Percentiles rank a stretch among this genome's conserved stretches.
phyloP scores from a whole-genome alignment of 2,797 vertebrate genomes.

The Fringilla coelebs region DNA sequence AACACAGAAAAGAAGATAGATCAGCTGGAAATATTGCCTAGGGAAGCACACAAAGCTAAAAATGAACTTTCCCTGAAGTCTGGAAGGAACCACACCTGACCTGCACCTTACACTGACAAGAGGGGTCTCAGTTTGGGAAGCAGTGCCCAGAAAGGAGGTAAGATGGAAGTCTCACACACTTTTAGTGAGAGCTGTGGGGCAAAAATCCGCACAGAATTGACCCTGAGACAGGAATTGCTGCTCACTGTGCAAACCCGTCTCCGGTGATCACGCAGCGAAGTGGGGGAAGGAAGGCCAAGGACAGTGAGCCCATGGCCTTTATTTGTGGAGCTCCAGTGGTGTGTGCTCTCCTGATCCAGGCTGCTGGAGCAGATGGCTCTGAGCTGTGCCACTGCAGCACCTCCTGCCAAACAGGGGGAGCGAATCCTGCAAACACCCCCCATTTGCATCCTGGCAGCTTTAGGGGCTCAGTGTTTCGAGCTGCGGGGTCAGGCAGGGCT shows the following conservation, averaged over 20 bases:
- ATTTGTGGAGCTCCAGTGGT: neutral
- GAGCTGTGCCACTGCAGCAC: neutral
- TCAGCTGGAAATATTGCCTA: neutral
- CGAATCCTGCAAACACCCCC: neutral
- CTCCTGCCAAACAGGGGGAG: neutral
- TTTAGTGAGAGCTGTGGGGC: neutral
- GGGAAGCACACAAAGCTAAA: neutral
- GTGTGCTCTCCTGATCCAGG: neutral
- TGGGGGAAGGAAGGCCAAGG: neutral
- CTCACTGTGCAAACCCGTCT: neutral
- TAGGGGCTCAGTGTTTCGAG: neutral
- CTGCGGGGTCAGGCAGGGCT: neutral
- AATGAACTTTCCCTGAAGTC: neutral
- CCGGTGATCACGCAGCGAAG: neutral
- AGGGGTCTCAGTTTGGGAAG: neutral
- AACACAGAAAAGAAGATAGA: neutral
- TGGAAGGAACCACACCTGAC: neutral
- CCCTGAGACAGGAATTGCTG: neutral
- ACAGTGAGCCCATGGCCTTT: neutral
- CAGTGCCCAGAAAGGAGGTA: neutral
- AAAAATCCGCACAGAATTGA: neutral
- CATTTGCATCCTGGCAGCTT: neutral
- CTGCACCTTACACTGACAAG: neutral
- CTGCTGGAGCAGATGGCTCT: neutral
- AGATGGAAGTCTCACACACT: neutral